Percentiles rank a stretch among this genome's conserved stretches.
Evolutionary conservation across 2,113 vertebrate genomes (phyloP).

Genomic region (Pimephales promelas): DNA sequence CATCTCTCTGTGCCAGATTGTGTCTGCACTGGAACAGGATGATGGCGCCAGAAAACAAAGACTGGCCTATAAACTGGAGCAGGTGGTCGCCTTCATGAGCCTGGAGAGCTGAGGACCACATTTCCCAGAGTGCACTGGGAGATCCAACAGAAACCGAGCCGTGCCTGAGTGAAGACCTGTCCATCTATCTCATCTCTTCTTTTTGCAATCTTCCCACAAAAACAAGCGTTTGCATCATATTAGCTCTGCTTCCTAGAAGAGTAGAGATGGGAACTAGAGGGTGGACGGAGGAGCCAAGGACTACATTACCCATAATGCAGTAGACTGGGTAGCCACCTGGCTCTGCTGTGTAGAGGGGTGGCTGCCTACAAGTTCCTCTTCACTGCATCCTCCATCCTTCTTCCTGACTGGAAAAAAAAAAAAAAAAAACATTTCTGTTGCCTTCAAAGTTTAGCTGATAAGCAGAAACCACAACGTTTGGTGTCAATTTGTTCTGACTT

Average conservation of each 20-base stretch:
- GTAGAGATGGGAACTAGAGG: conserved; percentile 61
- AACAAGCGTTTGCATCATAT: conserved; percentile 70
- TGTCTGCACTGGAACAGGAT: conserved; percentile 90
- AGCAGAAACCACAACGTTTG: conserved; percentile 71
- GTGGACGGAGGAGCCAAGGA: conserved; percentile 61
- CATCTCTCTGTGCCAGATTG: conserved; percentile 79
- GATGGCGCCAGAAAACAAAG: conserved; percentile 96
- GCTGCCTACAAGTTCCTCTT: conserved; percentile 65
- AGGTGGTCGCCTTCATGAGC: conserved; percentile 99
- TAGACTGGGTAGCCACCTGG: conserved; percentile 59
- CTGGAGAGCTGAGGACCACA: conserved; percentile 99
- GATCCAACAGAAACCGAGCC: conserved; percentile 95
- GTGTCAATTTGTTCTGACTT: conserved; percentile 73
- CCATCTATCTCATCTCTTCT: conserved; percentile 79
- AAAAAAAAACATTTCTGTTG: conserved; percentile 76
- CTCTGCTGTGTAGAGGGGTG: conserved; percentile 66
- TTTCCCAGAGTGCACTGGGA: conserved; percentile 95
- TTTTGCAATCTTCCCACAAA: conserved; percentile 69
- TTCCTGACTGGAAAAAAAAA: conserved; percentile 53
- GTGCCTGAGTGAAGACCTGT: conserved; percentile 99
- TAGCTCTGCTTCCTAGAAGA: conserved; percentile 80
- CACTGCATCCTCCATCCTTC: conserved; percentile 57
- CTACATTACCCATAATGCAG: conserved; percentile 68
- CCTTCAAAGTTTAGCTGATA: conserved; percentile 78
- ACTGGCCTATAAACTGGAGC: conserved; percentile 98